Conservation (phyloP, 2,797 vertebrate species). For the Thaleichthys pacificus region DNA sequence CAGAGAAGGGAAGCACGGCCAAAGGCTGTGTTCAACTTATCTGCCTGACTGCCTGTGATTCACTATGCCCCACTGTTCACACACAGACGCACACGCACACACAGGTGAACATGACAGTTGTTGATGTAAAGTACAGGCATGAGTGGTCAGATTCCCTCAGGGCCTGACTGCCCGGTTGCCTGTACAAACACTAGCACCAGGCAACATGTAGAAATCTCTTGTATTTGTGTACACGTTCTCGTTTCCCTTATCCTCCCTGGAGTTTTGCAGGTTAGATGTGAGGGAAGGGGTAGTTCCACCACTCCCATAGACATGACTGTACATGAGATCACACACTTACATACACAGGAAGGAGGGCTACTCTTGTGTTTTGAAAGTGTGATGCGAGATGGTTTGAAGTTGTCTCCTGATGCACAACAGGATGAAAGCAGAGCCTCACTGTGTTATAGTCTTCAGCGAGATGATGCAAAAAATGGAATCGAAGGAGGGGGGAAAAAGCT, state of each 20-base stretch:
- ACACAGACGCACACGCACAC: constrained; percentile 34
- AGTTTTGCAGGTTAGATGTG: background rate
- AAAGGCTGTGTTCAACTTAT: background rate
- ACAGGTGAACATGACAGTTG: constrained; percentile 61
- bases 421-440: constrained; percentile 11
- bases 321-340: constrained; percentile 21
- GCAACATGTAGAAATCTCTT: background rate
- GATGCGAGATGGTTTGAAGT: background rate
- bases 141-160: constrained; percentile 44
- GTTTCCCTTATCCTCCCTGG: background rate
- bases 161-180: constrained; percentile 42
- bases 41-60: background rate
- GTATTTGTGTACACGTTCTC: background rate
- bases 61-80: background rate
- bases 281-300: constrained; percentile 3
- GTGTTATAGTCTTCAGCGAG: background rate
- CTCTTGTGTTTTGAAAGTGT: constrained; percentile 25
- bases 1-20: background rate
- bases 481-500: too few species aligned
- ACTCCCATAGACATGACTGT: constrained; percentile 1
- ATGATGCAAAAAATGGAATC: background rate
- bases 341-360: background rate
- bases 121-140: constrained; percentile 56
- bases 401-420: background rate
- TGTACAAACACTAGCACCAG: constrained; percentile 42